Evolutionary conservation across 2,113 vertebrate genomes (phyloP).

Genomic region (Craseonycteris thonglongyai): DNA sequence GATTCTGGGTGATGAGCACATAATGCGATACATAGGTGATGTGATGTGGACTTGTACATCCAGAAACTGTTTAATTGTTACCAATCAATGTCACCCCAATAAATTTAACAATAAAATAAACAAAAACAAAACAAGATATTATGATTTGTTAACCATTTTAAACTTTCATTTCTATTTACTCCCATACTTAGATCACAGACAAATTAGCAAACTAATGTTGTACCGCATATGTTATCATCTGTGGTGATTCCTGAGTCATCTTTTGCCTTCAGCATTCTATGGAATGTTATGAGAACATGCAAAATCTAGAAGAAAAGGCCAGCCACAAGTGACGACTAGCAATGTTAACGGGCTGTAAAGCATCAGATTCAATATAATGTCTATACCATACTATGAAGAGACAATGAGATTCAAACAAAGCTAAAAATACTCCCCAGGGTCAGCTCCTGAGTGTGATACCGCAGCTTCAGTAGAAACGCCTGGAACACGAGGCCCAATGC

Average conservation of each 20-base stretch:
- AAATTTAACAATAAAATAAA: too few relatives aligned
- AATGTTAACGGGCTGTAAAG: not conserved
- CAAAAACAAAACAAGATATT: too few relatives aligned
- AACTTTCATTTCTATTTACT: not conserved
- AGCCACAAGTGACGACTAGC: not conserved
- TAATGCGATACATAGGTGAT: too few relatives aligned
- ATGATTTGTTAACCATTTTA: not conserved
- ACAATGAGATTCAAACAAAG: not conserved
- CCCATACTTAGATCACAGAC: not conserved
- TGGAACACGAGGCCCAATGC: too few relatives aligned
- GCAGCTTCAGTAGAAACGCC: rapidly evolving
- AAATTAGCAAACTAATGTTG: not conserved
- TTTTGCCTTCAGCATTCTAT: not conserved
- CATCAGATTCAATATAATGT: not conserved
- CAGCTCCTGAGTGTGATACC: not conserved
- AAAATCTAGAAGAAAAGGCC: not conserved
- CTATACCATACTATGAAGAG: not conserved
- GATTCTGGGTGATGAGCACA: too few relatives aligned
- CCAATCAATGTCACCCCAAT: too few relatives aligned
- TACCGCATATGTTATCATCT: too few relatives aligned
- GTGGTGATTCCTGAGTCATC: not conserved
- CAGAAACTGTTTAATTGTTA: too few relatives aligned
- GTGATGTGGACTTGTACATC: too few relatives aligned
- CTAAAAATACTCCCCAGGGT: not conserved
- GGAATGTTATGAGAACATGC: not conserved